Evolutionary conservation across 2,888 invertebrate genomes (phyloP).

Genomic region (Microctonus hyperodae): DNA sequence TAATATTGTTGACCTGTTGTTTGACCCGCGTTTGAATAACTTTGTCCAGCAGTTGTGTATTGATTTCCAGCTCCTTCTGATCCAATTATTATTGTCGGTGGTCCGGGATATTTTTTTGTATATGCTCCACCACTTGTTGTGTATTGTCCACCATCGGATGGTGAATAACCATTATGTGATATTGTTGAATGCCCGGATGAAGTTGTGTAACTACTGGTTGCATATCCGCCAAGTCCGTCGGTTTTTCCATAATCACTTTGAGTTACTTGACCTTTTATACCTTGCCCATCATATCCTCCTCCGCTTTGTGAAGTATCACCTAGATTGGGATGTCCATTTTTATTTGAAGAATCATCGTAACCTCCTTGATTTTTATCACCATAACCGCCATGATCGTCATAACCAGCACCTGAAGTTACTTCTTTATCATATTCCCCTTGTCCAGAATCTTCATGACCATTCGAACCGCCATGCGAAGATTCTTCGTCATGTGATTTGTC

Average conservation of each 20-base stretch:
- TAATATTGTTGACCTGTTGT: constrained; percentile 19
- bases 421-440: constrained; percentile 14
- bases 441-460: neutral
- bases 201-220: constrained; percentile 3
- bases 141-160: neutral
- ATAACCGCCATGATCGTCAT: constrained; percentile 22
- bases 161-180: constrained; percentile 5
- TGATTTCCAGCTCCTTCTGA: neutral
- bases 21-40: constrained; percentile 9
- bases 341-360: constrained; percentile 3
- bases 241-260: constrained; percentile 60
- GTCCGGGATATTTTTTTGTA: neutral
- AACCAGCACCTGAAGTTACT: constrained; percentile 10
- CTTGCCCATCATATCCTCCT: constrained; percentile 16
- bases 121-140: constrained; percentile 4
- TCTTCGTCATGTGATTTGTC: neutral
- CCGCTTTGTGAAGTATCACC: constrained; percentile 14
- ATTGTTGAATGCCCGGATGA: neutral
- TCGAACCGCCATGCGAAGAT: neutral
- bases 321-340: constrained; percentile 24
- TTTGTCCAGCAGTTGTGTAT: constrained; percentile 1
- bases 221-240: constrained; percentile 19
- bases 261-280: constrained; percentile 8
- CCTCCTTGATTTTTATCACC: constrained; percentile 19
- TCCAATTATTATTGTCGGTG: neutral